phyloP scores from a whole-genome alignment of 2,888 invertebrate species.

The Trichacis sp. region DNA sequence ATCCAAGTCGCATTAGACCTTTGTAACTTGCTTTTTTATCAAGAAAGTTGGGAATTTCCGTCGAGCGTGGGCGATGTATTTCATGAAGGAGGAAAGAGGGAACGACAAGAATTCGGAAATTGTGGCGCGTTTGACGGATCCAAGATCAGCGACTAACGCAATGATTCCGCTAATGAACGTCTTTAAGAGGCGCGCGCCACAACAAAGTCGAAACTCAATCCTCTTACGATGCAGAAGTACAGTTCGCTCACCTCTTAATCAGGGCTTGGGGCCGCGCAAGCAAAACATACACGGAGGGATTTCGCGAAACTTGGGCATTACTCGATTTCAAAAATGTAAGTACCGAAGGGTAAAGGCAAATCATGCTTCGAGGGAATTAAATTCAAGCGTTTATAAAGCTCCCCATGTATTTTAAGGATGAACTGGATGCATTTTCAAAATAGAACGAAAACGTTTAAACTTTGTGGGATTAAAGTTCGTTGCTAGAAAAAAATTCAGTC shows the following conservation, averaged over 20 bases:
- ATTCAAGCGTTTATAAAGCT: too few relatives aligned
- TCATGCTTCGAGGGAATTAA: too few relatives aligned
- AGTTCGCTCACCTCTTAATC: slow-evolving; percentile 8
- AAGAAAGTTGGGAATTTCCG: slow-evolving; percentile 17
- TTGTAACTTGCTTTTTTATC: slow-evolving; percentile 7
- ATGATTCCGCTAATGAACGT: slow-evolving; percentile 46
- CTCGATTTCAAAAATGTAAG: too few relatives aligned
- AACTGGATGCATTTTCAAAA: too few relatives aligned
- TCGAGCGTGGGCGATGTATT: slow-evolving; percentile 9
- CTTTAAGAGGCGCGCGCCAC: slow-evolving; percentile 42
- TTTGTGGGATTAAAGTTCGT: too few relatives aligned
- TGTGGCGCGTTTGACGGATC: slow-evolving; percentile 38
- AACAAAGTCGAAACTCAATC: slow-evolving; percentile 46
- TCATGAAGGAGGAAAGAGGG: background rate
- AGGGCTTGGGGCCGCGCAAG: slow-evolving; percentile 8
- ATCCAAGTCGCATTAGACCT: slow-evolving; percentile 31
- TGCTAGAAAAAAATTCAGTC: too few relatives aligned
- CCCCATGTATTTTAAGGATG: too few relatives aligned
- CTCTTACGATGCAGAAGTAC: slow-evolving; percentile 34
- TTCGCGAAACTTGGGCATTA: slow-evolving; percentile 12
- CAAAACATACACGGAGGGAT: slow-evolving; percentile 12
- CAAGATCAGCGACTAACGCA: slow-evolving; percentile 15
- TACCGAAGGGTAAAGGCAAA: too few relatives aligned
- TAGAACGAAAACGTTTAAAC: too few relatives aligned
- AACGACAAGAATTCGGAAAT: slow-evolving; percentile 8